Evolutionary conservation across 2,113 vertebrate species (phyloP), one percentile per base, ranked within the genome.

Genomic region (Abramis brama): DNA sequence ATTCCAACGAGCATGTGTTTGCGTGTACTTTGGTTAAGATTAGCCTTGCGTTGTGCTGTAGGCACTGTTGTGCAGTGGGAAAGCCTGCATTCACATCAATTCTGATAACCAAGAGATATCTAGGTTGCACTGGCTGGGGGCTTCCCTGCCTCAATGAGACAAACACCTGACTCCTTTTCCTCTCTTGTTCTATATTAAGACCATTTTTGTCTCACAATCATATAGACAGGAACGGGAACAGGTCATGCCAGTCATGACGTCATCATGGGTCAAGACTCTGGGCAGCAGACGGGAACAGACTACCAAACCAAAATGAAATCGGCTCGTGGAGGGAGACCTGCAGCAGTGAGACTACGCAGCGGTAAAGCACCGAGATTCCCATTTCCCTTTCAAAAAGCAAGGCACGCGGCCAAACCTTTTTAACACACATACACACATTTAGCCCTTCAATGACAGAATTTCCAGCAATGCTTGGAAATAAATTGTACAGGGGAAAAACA

Each of bases 271-370:
- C 25, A 45, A 79, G 21, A 62, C 79, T 80, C 52, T 4, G n/a
- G 27, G 9, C 52, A 62, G 27, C 33, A 59, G 70, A 57, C 59
- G 84, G 75, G 50, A 70, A 59, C 47, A 71, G 5, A 21, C 21
- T 76, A 11, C 17, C 71, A 89, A 89, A 85, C 39, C 59, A 55
- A 81, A 36, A 77, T 73, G 47, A 82, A 75, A 60, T 17, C 13
- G 0, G 15, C 25, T 68, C 17, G 15, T 70, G 36, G 79, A 76
- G 75, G 64, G 39, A 84, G 75, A 57, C 76, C 70, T 84, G 82
- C 25, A 82, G 13, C 25, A 60, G 8, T 36, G 50, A 33, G 70
- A 77, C n/a, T 52, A 82, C 70, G 45, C 47, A 62, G 60, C n/a
- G 36, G 68, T 47, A 39, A 78, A 81, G 57, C 27, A 43, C 60